These are phyloP conservation scores for Zygothrica quintamaculata DNA, from an alignment of 2,888 invertebrate species.

Conservation along the genomic window DNA sequence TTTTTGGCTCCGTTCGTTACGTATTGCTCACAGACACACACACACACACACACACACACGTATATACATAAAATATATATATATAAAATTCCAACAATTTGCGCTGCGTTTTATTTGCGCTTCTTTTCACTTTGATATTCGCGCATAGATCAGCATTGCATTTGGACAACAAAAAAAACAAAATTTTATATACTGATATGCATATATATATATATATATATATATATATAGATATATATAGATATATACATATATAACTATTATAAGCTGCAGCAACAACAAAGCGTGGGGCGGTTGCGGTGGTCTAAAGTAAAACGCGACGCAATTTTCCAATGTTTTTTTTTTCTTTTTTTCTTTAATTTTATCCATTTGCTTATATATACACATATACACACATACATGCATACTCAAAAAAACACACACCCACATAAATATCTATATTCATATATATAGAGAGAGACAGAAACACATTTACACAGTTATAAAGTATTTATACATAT, in stretches of 20 bases:
- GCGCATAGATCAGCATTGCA: conserved; percentile 60
- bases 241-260: conserved; percentile 5
- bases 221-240: not conserved
- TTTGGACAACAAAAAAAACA: conserved; percentile 38
- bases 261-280: conserved; percentile 23
- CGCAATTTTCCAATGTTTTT: conserved; percentile 57
- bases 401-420: conserved; percentile 5
- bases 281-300: conserved; percentile 18
- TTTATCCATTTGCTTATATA: conserved; percentile 29
- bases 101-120: conserved; percentile 51
- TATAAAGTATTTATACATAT: not conserved
- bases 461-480: conserved; percentile 2
- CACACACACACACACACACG: conserved; percentile 1
- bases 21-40: not conserved
- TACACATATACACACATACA: conserved; percentile 3
- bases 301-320: conserved; percentile 31
- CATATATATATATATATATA: conserved; percentile 1
- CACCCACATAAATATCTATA: conserved; percentile 5
- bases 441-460: conserved; percentile 15
- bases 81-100: conserved; percentile 56
- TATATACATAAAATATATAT: conserved; percentile 15
- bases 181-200: conserved; percentile 13
- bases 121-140: conserved; percentile 50
- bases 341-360: conserved; percentile 13
- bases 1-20: too few relatives aligned